Percentiles rank a stretch among this genome's conserved stretches.
phyloP scores from a whole-genome alignment of 2,797 vertebrate genomes.

The Trematomus bernacchii region DNA sequence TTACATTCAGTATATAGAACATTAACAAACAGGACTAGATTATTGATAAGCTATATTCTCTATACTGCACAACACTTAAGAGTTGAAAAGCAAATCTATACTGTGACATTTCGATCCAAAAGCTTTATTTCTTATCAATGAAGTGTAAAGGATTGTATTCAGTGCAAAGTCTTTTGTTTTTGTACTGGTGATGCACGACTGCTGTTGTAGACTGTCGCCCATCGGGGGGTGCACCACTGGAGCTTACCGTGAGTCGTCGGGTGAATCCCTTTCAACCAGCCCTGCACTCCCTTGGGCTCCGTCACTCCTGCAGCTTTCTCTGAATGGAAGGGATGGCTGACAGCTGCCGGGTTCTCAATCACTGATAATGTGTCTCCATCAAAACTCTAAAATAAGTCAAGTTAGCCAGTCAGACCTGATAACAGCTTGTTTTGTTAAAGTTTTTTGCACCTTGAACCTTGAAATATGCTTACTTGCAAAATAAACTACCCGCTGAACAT shows the following conservation, averaged over 20 bases:
- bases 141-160: constrained; percentile 16
- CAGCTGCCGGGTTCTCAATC: constrained; percentile 80
- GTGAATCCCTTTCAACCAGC: constrained; percentile 77
- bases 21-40: constrained; percentile 20
- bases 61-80: neutral
- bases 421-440: constrained; percentile 11
- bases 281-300: constrained; percentile 58
- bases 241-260: constrained; percentile 74
- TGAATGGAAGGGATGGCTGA: constrained; percentile 64
- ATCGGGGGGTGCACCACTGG: neutral
- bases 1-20: constrained; percentile 24
- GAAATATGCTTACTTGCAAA: constrained; percentile 15
- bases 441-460: too few species aligned
- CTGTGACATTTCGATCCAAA: constrained; percentile 16
- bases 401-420: constrained; percentile 27
- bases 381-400: constrained; percentile 76
- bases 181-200: constrained; percentile 9
- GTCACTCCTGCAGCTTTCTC: constrained; percentile 62
- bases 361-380: constrained; percentile 79
- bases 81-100: constrained; percentile 10
- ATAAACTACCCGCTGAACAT: constrained; percentile 32
- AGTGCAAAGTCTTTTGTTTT: constrained; percentile 13
- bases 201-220: constrained; percentile 13
- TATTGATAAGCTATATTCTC: constrained; percentile 16
- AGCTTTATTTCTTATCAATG: constrained; percentile 5